Evolutionary conservation across 1,140 invertebrate species (phyloP).

Genomic region (Luehdorfia chinensis): DNA sequence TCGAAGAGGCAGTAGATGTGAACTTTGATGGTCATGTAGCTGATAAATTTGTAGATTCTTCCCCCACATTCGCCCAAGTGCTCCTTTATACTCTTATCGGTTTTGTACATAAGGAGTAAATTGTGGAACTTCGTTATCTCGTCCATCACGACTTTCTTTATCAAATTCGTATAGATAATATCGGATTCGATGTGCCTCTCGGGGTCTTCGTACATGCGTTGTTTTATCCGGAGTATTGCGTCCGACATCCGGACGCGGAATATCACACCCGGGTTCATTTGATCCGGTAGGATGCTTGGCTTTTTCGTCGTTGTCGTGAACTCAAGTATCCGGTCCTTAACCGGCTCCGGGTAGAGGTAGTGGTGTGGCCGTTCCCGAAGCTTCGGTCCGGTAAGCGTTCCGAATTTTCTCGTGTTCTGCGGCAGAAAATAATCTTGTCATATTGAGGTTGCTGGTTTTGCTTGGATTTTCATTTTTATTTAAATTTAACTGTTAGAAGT

Average conservation of each 20-base stretch:
- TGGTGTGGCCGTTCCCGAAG: conserved; percentile 57
- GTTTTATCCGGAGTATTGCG: conserved; percentile 62
- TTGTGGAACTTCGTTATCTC: conserved; percentile 73
- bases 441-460: too few species aligned
- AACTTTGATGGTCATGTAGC: conserved; percentile 67
- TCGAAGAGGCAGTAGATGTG: conserved; percentile 69
- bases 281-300: conserved; percentile 58
- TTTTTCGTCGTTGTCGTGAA: conserved; percentile 52
- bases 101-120: conserved; percentile 62
- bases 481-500: too few species aligned
- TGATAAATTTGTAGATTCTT: conserved; percentile 66
- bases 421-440: conserved; percentile 31
- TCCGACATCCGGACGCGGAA: conserved; percentile 67
- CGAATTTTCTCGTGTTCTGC: conserved; percentile 51
- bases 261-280: conserved; percentile 67
- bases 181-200: conserved; percentile 66
- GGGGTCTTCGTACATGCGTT: conserved; percentile 69
- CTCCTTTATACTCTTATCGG: conserved; percentile 64
- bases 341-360: conserved; percentile 63
- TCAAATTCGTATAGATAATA: conserved; percentile 66
- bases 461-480: too few species aligned
- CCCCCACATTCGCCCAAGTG: conserved; percentile 67
- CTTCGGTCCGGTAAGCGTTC: conserved; percentile 47
- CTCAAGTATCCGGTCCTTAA: conserved; percentile 57
- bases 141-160: conserved; percentile 66